phyloP scores from a whole-genome alignment of 2,113 vertebrate species.

The Oncorhynchus gorbuscha region DNA sequence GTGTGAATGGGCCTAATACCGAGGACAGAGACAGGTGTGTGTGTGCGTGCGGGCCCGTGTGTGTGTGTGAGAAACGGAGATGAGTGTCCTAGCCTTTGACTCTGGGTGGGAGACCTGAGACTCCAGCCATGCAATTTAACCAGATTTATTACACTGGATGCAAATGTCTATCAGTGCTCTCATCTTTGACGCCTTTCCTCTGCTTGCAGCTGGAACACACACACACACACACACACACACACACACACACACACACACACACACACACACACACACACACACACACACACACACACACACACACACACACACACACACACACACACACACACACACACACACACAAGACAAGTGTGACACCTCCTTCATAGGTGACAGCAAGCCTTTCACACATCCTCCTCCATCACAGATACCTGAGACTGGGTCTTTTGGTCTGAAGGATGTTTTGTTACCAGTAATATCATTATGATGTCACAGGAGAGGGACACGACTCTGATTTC shows the following conservation, averaged over 20 bases:
- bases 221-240: not conserved
- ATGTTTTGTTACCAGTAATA: not conserved
- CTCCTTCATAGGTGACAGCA: not conserved
- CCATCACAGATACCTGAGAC: not conserved
- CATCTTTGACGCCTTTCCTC: slow-evolving; percentile 43
- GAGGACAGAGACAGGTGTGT: slow-evolving; percentile 16
- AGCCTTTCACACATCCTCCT: not conserved
- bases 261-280: not conserved
- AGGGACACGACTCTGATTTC: not conserved
- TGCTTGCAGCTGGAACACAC: slow-evolving; percentile 7
- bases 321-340: slow-evolving; percentile 6
- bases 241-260: not conserved
- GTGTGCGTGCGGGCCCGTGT: slow-evolving; percentile 14
- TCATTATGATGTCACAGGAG: not conserved
- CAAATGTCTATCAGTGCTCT: slow-evolving; percentile 43
- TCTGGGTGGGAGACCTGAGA: slow-evolving; percentile 46
- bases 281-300: not conserved
- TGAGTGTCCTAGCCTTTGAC: slow-evolving; percentile 39
- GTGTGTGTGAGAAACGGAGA: not conserved
- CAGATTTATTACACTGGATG: slow-evolving; percentile 50
- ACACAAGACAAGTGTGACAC: not conserved
- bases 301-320: not conserved
- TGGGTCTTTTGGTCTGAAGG: not conserved
- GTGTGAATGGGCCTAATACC: not conserved
- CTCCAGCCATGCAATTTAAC: slow-evolving; percentile 44